Conservation (phyloP, 2,113 vertebrate genomes). For the Chascanopsetta lugubris region DNA sequence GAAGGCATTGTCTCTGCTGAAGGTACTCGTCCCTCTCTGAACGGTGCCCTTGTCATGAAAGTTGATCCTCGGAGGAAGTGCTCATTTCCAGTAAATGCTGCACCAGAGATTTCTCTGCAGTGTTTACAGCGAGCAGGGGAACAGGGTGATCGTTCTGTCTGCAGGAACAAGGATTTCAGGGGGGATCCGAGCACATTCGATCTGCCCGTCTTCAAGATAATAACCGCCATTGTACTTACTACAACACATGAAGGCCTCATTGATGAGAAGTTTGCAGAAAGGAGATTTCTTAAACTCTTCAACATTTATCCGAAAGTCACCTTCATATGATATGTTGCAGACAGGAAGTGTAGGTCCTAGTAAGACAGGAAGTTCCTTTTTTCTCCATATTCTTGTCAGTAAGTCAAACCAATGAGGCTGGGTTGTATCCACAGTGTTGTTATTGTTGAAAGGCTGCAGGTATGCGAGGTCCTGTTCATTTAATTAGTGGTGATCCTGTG, state of each 20-base stretch:
- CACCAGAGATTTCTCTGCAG: conserved; percentile 21
- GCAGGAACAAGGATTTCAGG: no score
- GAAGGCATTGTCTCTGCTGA: conserved; percentile 24
- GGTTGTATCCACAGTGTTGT: conserved; percentile 1
- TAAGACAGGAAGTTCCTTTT: no score
- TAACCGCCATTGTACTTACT: background rate
- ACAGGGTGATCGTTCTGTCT: conserved; percentile 8
- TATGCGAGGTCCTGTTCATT: background rate
- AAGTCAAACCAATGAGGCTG: conserved; percentile 1
- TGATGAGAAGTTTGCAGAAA: background rate
- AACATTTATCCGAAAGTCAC: no score
- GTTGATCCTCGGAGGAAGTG: conserved; percentile 20
- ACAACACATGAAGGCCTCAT: background rate
- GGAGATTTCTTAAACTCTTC: no score
- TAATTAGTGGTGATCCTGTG: background rate
- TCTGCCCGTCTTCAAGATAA: no score
- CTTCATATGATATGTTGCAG: no score
- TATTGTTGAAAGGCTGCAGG: background rate
- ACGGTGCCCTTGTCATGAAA: conserved; percentile 15
- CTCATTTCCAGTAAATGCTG: conserved; percentile 16
- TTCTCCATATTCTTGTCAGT: no score
- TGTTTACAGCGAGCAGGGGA: conserved; percentile 12
- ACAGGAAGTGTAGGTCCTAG: no score
- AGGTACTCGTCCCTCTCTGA: conserved; percentile 27
- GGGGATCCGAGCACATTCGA: no score